Percentiles rank a stretch among this genome's conserved stretches.
Conservation (phyloP, 92 coral and sea anemone species). For the Scolanthus callimorphus region DNA sequence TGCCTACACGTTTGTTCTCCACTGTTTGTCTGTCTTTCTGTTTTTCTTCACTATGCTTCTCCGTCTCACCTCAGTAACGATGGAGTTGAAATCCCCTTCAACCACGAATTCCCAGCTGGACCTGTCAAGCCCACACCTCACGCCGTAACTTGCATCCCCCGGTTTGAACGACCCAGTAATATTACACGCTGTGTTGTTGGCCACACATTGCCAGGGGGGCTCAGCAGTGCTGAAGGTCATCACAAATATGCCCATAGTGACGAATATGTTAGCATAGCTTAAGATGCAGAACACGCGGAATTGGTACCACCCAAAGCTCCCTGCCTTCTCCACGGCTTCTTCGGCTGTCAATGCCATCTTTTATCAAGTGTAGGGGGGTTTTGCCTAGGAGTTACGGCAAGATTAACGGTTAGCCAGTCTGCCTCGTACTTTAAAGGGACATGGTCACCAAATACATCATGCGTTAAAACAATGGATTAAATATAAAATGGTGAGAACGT, state of each 20-base stretch:
- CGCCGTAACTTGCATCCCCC: constrained; percentile 10
- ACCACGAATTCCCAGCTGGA: constrained; percentile 18
- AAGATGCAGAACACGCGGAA: not conserved
- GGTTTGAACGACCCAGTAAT: constrained; percentile 20
- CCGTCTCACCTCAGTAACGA: constrained; percentile 34
- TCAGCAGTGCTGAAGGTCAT: constrained; percentile 23
- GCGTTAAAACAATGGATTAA: too few relatives aligned
- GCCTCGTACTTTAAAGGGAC: too few relatives aligned
- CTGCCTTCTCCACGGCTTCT: constrained; percentile 12
- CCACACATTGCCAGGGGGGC: constrained; percentile 27
- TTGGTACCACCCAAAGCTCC: constrained; percentile 13
- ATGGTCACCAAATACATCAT: too few relatives aligned
- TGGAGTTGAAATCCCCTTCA: constrained; percentile 16
- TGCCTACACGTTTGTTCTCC: too few relatives aligned
- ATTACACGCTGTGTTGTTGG: constrained; percentile 20
- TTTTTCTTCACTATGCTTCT: too few relatives aligned
- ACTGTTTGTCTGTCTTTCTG: too few relatives aligned
- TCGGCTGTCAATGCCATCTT: constrained; percentile 28
- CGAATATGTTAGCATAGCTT: constrained; percentile 5
- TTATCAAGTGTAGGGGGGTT: too few relatives aligned
- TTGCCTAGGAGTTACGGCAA: too few relatives aligned
- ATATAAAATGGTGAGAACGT: too few relatives aligned
- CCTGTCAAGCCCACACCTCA: constrained; percentile 5
- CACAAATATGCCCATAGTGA: not conserved
- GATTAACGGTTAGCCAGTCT: too few relatives aligned